Base-by-base conservation (phyloP, 2,797 vertebrate genomes). In the Lagodon rhomboides region DNA sequence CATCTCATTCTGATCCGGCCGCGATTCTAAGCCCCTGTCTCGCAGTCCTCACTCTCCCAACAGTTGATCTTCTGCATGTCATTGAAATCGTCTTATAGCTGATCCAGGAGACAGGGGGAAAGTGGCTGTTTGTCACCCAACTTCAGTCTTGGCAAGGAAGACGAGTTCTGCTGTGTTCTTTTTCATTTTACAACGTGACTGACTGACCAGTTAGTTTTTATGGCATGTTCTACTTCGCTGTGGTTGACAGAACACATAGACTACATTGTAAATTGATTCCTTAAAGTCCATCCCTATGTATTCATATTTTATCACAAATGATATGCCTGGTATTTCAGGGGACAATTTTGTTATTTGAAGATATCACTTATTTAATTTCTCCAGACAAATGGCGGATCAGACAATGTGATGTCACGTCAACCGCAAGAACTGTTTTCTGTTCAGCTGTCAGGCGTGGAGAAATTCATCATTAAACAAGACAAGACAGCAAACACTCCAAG, bases 41-140 rank as follows among this genome's bases (percentile, higher is more conserved):
- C 82, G 72, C 91, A 89, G 94, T 92, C 92, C 87, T 94, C 92
- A 88, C 92, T 93, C 92, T 93, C 93, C 90, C 91, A 93, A 93
- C 89, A 90, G 92, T 94, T 95, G 93, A 95, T 96, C 93, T 95
- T 94, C 92, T 93, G 92, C 88, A 92, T 93, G 94, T 95, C 92
- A 92, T 92, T 92, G 92, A 95, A 95, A 94, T 95, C 93, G 89
- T 93, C 95, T 96, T 94, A 94, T 84, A 85, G 91, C 89, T 94
- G 94, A 94, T 95, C 91, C 94, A 93, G 89, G 87, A 94, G 94
- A 94, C 89, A 90, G 91, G 86, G 92, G 89, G 85, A 85, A 91
- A 93, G 89, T 82, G 92, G 82, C 90, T 93, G 89, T 93, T 92
- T 93, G 89, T 95, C 90, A 90, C 91, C 75, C 85, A 91, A 94